phyloP scores from a whole-genome alignment of 2,797 vertebrate species.

The Monodelphis domestica region DNA sequence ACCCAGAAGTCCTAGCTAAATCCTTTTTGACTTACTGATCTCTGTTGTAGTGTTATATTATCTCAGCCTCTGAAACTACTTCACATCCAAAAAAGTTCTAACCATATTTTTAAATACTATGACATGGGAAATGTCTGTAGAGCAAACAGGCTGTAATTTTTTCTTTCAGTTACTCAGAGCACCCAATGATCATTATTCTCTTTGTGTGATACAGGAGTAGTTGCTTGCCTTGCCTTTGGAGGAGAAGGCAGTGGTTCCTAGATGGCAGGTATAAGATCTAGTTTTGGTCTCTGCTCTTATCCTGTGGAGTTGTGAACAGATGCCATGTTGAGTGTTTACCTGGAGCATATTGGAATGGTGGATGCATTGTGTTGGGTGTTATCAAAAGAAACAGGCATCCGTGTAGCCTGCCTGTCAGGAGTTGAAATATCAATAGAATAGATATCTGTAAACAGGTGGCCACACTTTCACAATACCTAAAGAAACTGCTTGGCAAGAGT shows the following conservation, averaged over 20 bases:
- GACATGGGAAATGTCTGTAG: constrained; percentile 16
- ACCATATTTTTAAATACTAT: constrained; percentile 42
- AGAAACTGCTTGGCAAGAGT: not conserved
- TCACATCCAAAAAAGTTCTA: constrained; percentile 48
- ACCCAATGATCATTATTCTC: not conserved
- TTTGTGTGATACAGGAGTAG: not conserved
- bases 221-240: constrained; percentile 2
- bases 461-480: constrained; percentile 12
- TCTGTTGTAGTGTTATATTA: constrained; percentile 36
- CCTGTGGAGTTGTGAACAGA: constrained; percentile 31
- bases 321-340: not conserved
- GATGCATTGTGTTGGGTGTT: constrained; percentile 9
- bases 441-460: not conserved
- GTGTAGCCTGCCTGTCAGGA: not conserved
- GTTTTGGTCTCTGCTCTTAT: constrained; percentile 11
- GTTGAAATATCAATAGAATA: not conserved
- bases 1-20: constrained; percentile 40
- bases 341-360: constrained; percentile 1
- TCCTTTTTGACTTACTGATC: constrained; percentile 24
- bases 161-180: not conserved
- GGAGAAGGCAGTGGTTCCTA: constrained; percentile 23
- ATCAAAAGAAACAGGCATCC: constrained; percentile 20
- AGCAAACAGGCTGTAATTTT: constrained; percentile 35
- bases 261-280: constrained; percentile 28
- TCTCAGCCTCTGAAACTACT: constrained; percentile 29